Evolutionary conservation across 2,888 invertebrate genomes (phyloP), one percentile per base, ranked within the genome.

Genomic region (Melieria picta): DNA sequence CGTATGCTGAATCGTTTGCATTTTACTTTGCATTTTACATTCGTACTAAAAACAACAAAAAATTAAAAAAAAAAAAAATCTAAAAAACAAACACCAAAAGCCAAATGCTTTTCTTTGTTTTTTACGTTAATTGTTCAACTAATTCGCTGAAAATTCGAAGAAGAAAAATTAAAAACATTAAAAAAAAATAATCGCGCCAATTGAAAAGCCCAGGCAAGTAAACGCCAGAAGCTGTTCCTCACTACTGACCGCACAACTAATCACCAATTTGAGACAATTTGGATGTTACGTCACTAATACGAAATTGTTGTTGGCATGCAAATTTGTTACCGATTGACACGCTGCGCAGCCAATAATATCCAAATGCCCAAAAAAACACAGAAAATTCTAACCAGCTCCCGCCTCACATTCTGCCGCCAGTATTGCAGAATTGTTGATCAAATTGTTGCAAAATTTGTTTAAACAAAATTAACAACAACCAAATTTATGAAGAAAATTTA

Each of bases 401-500:
- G 52, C 52, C 48, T 48, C 47, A 5, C 6, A 42, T 63, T 56
- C 62, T 58, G 13, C 47, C 7, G 42, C 57, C 2, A 2, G 2
- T 30, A 67, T 43, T 5, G 42, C 56, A 66, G 47, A 30, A 30
- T 3, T 30, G 30, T 1, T 30, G 30, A 30, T 30, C 30, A 30
- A 30, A 30, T 30, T 30, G 30, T 30, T 30, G 30, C 30, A 30
- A 30, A 30, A 30, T 30, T 30, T 30, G 30, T 30, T 30, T 30
- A 50, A 16, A 48, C 62, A 60, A 61, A 60, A 65, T 52, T 55
- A 43, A 70, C 63, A 43, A 71, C 72, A 52, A 66, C 60, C 69
- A 71, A 46, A 57, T 63, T 61, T 72, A 5, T 70, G 63, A 45
- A 50, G 63, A 73, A 72, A 56, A 48, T 50, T 50, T 64, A 73